Evolutionary conservation across 2,888 invertebrate species (phyloP).

Genomic region (Nudaria mundana): DNA sequence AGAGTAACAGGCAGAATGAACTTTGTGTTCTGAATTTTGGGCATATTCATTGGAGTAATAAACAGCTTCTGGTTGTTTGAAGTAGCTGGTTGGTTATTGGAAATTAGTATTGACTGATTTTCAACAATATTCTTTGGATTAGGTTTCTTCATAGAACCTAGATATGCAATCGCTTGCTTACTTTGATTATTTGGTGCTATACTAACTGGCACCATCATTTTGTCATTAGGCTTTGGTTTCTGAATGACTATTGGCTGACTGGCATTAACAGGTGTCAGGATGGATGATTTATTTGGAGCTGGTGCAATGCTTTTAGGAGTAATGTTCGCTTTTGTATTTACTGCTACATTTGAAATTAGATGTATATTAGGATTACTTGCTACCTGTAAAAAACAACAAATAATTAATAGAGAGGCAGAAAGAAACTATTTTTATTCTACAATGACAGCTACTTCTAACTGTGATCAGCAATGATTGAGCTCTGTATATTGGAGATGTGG

Average conservation of each 20-base stretch:
- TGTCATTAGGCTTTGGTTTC: conserved; percentile 73
- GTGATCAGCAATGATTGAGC: too few species aligned
- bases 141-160: conserved; percentile 79
- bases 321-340: conserved; percentile 64
- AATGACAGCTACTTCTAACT: too few species aligned
- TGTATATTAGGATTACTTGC: conserved; percentile 69
- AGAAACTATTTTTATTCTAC: too few species aligned
- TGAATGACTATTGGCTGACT: conserved; percentile 81
- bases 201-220: conserved; percentile 75
- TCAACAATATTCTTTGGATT: conserved; percentile 58
- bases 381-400: conserved; percentile 61
- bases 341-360: conserved; percentile 65
- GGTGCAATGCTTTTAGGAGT: conserved; percentile 57
- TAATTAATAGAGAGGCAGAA: too few species aligned
- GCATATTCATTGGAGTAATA: conserved; percentile 80
- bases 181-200: conserved; percentile 59
- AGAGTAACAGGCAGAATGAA: conserved; percentile 75
- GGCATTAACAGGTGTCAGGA: conserved; percentile 62
- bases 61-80: conserved; percentile 81
- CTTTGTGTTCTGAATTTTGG: conserved; percentile 79
- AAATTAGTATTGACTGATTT: conserved; percentile 70
- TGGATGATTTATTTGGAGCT: conserved; percentile 60
- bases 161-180: conserved; percentile 78
- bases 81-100: conserved; percentile 65
- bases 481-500: too few species aligned